These are phyloP conservation scores for Aspidapion aeneum DNA, from an alignment of 2,888 invertebrate species.

Conservation along the genomic window DNA sequence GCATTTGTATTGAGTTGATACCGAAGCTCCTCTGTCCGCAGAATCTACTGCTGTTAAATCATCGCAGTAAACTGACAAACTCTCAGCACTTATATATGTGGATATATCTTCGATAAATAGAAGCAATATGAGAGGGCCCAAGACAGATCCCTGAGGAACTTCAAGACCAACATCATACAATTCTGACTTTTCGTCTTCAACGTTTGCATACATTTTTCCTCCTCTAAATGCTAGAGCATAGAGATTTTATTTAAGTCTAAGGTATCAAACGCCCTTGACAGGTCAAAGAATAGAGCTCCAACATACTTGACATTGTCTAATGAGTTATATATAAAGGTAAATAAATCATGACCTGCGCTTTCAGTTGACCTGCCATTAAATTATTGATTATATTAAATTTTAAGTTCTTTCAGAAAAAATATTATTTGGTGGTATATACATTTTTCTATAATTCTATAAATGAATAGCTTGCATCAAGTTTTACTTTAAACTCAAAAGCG, in stretches of 20 bases:
- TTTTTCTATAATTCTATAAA: neutral
- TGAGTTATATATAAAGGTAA: neutral
- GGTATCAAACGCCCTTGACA: neutral
- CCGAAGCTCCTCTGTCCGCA: neutral
- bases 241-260: neutral
- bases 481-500: too few relatives aligned
- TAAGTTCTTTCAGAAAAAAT: neutral
- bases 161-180: neutral
- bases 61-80: neutral
- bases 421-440: neutral
- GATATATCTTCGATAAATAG: neutral
- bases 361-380: neutral
- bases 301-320: too few relatives aligned
- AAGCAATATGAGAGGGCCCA: too few relatives aligned
- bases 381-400: neutral
- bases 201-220: neutral
- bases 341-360: neutral
- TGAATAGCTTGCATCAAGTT: too few relatives aligned
- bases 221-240: neutral
- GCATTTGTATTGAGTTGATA: neutral
- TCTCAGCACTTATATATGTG: neutral
- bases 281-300: neutral
- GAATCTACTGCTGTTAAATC: neutral
- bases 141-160: neutral
- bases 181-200: neutral